These are phyloP conservation scores for Dromococcyx pavoninus DNA, from an alignment of 2,797 vertebrate genomes.

Conservation along the genomic window DNA sequence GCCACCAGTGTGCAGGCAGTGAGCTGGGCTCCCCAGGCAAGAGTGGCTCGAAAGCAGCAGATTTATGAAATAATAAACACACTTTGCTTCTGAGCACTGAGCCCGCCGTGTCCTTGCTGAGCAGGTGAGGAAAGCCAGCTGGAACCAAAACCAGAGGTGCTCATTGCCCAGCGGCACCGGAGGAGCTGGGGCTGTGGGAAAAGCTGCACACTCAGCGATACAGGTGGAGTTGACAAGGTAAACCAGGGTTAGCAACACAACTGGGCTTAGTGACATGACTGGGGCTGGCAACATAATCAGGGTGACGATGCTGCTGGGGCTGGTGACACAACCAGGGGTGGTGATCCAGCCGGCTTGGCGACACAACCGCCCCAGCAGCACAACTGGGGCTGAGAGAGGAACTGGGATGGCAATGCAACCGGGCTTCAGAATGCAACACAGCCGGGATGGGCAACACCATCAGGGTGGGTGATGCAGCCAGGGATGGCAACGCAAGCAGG, in stretches of 20 bases:
- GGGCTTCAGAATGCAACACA: too few species aligned
- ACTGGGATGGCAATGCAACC: fast-evolving
- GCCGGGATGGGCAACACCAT: not conserved
- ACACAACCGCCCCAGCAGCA: too few species aligned
- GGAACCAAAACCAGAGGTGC: fast-evolving
- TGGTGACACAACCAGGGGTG: not conserved
- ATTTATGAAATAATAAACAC: conserved; percentile 35
- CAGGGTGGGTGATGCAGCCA: fast-evolving
- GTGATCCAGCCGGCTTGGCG: not conserved
- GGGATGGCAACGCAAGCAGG: not conserved
- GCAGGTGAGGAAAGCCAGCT: fast-evolving
- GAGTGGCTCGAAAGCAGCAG: not conserved
- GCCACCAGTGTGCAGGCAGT: fast-evolving
- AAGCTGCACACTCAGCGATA: fast-evolving
- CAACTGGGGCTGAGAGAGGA: not conserved
- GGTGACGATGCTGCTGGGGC: not conserved
- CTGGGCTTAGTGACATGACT: not conserved
- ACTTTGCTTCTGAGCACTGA: conserved; percentile 4
- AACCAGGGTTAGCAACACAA: fast-evolving
- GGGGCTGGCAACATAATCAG: not conserved
- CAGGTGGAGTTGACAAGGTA: fast-evolving
- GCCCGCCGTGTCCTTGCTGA: not conserved
- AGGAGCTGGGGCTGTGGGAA: fast-evolving
- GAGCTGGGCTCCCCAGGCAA: not conserved
- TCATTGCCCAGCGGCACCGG: fast-evolving